Percentiles rank a stretch among this genome's conserved stretches.
Conservation (phyloP, 2,888 invertebrate genomes). For the Caradrina clavipalpis region DNA sequence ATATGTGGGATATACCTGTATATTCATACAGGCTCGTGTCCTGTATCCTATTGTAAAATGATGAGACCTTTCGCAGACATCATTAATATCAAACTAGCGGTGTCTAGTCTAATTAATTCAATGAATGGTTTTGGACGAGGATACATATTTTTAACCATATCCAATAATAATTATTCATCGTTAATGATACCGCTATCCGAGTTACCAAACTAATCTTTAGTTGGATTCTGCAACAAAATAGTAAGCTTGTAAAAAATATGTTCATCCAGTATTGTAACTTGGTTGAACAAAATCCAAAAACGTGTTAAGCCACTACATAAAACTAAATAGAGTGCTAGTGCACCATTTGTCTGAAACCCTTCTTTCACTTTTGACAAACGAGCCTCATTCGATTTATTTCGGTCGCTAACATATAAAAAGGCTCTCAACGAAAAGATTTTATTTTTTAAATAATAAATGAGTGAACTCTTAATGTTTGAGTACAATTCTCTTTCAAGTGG, state of each 20-base stretch:
- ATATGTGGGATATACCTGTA: not conserved
- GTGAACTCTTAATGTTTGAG: slow-evolving; percentile 29
- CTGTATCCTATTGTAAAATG: not conserved
- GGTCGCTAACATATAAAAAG: slow-evolving; percentile 34
- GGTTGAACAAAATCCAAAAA: not conserved
- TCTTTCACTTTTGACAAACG: slow-evolving; percentile 41
- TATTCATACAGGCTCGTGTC: too few species aligned
- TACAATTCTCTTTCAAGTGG: slow-evolving; percentile 40
- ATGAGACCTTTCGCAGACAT: not conserved
- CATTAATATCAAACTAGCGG: not conserved
- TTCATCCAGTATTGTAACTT: not conserved
- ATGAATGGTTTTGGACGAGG: too few species aligned
- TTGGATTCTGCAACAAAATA: not conserved
- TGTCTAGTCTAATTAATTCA: not conserved
- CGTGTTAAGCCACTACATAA: not conserved
- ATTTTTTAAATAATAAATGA: slow-evolving; percentile 44
- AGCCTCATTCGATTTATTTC: slow-evolving; percentile 42
- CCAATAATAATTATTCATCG: not conserved
- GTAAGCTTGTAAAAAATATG: not conserved
- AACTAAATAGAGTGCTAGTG: slow-evolving; percentile 9
- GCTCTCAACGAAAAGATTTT: slow-evolving; percentile 32
- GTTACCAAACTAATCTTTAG: not conserved
- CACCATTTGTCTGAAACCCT: slow-evolving; percentile 47
- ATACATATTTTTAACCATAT: too few species aligned
- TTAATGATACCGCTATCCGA: not conserved